These are phyloP conservation scores for Rosalia funebris DNA, from an alignment of 2,888 invertebrate genomes.

Conservation along the genomic window DNA sequence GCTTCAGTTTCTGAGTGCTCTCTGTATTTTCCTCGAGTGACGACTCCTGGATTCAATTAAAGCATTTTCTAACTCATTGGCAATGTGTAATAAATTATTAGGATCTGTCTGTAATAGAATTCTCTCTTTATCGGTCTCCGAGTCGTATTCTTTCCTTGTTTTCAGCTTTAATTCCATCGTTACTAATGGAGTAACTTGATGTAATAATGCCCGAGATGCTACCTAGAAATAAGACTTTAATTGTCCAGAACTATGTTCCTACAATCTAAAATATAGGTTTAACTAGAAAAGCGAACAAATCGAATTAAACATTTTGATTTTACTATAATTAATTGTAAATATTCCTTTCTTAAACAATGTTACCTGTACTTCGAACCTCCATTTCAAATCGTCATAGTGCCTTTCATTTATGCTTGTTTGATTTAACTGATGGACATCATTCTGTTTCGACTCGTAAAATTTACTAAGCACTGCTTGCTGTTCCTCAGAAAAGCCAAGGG, in stretches of 20 bases:
- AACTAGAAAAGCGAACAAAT: too few relatives aligned
- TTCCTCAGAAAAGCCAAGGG: constrained; percentile 71
- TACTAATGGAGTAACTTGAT: constrained; percentile 70
- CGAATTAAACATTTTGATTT: too few relatives aligned
- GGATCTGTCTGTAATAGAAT: constrained; percentile 70
- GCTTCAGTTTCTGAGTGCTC: constrained; percentile 51
- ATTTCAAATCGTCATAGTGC: constrained; percentile 70
- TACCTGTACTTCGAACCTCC: constrained; percentile 75
- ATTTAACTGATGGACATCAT: constrained; percentile 64
- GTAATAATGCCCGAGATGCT: constrained; percentile 69
- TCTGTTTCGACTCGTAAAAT: constrained; percentile 69
- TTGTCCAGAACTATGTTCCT: not conserved
- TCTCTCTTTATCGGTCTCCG: constrained; percentile 59
- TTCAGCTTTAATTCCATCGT: constrained; percentile 67
- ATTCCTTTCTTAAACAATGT: not conserved
- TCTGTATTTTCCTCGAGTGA: constrained; percentile 60
- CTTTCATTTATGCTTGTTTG: constrained; percentile 64
- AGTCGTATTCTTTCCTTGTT: constrained; percentile 54
- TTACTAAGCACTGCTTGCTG: constrained; percentile 70
- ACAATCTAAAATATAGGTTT: too few relatives aligned
- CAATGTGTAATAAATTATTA: constrained; percentile 71
- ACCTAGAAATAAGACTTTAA: constrained; percentile 60
- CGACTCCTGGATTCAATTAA: constrained; percentile 70
- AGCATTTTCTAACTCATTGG: constrained; percentile 72
- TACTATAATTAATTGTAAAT: too few relatives aligned